These are phyloP conservation scores for Brevipalpus yothersi DNA, from an alignment of 1,140 invertebrate species.

Conservation along the genomic window DNA sequence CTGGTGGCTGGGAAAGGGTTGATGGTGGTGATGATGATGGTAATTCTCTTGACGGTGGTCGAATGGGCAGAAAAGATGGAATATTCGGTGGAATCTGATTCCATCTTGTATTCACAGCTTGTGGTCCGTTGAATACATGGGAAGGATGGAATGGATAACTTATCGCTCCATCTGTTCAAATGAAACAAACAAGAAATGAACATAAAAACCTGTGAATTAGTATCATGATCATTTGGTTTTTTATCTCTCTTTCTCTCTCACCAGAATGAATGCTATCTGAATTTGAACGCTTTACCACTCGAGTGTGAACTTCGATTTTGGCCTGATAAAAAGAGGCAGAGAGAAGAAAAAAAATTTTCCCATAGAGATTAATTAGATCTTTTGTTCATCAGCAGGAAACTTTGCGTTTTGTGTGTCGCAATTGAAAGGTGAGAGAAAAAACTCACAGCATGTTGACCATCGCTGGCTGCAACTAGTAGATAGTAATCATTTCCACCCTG, in stretches of 20 bases:
- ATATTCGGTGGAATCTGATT: not conserved
- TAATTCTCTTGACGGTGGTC: not conserved
- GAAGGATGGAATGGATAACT: not conserved
- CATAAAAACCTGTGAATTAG: not conserved
- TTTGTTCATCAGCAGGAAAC: not conserved
- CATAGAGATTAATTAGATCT: not conserved
- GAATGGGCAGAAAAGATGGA: not conserved
- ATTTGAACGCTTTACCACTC: not conserved
- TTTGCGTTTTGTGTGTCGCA: not conserved
- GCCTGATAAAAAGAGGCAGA: not conserved
- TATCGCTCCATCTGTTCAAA: not conserved
- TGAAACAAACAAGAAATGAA: not conserved
- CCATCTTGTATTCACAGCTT: not conserved
- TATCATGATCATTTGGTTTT: not conserved
- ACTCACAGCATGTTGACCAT: conserved; percentile 12
- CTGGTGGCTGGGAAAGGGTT: not conserved
- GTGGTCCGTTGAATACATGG: not conserved
- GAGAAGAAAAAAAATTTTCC: not conserved
- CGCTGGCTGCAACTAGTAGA: conserved; percentile 11
- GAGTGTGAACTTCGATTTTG: not conserved
- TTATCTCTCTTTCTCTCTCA: not conserved
- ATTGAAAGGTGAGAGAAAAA: not conserved
- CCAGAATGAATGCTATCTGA: not conserved
- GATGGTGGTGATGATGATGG: not conserved
- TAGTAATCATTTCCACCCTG: conserved; percentile 12